Base-by-base conservation (phyloP, 2,888 invertebrate genomes). In the Aradus depressus region DNA sequence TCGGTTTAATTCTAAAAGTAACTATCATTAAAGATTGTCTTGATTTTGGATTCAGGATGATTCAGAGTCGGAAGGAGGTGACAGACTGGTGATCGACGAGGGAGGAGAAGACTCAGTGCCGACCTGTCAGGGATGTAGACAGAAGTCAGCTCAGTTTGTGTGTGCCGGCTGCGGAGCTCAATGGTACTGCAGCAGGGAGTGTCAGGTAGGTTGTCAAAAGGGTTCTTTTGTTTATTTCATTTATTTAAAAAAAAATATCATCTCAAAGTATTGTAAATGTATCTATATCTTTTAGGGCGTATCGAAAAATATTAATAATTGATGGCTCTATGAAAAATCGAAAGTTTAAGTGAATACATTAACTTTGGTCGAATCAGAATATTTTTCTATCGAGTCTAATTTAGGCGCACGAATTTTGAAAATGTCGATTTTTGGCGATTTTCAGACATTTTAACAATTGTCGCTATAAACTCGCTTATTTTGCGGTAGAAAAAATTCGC, bases 171-270 rank as follows among this genome's bases (percentile, higher is more conserved):
- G 90, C 67, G 85, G 84, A 59, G 87, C 86, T 70, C 89, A 89
- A 71, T 92, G 91, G 90, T 92, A 93, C 69, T 93, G 92, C 75
- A 89, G 88, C 65, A 75, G 88, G 50, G 84, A 87, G 59, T 93
- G 92, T 67, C 92, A 92, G 82, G 91, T 91, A 69, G 64, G 65
- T 59, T 48, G 48, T 25, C 26, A 44, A 32, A 14, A 23, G 18
- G 21, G 14, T 2, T 21, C 4, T 25, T 16, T 5, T 14, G 14
- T 1, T 43, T n/a, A 10, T 26, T 18, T 2, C 19, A 16, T 6
- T 12, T 12, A 22, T 10, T 41, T 18, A 21, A 10, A 18, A 10
- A 41, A 19, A 41, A n/a, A 18, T 41, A 35, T 35, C n/a, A n/a
- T n/a, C n/a, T n/a, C n/a, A 35, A 10, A 35, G 6, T 14, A 14